Evolutionary conservation across 2,888 invertebrate genomes (phyloP), one percentile per base, ranked within the genome.

Genomic region (Callosobruchus maculatus): DNA sequence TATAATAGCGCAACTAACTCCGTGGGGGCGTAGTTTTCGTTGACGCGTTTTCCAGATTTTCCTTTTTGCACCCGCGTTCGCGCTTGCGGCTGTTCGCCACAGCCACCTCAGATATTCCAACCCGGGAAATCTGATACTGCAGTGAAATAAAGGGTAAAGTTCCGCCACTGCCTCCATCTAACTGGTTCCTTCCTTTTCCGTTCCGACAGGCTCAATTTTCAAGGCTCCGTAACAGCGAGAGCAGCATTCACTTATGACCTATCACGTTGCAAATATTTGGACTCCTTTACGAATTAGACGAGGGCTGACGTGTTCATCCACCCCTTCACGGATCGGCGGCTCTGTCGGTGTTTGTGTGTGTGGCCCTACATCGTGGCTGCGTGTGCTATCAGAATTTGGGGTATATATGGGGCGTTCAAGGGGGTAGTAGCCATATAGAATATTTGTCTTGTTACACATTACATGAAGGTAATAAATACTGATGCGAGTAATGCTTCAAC

Each of bases 171-270:
- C 49, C 18, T 1, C 7, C 49, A 49, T 49, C 13, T 49, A 49
- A 49, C 49, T 18, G 18, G 49, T 49, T 49, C 49, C 49, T 49
- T 49, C 49, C 49, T 18, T 18, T 18, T 49, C 49, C 49, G 18
- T 49, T 49, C 49, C 49, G 18, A 49, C 49, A 18, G 49, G 49
- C 49, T 49, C 49, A 49, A 49, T 49, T 49, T 49, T 49, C 49
- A 49, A 49, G 49, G 49, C 49, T 49, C 49, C 49, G 49, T 18
- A 3, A 7, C 26, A 7, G 26, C 26, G 7, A 26, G 26, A 26
- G 49, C 7, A 49, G 49, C 78, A 81, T 80, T 81, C 81, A 81
- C 81, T 81, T 81, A 80, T 76, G 76, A 72, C 78, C 75, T 77
- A 79, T 79, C 79, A 71, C 71, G 74, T 79, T 79, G 75, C 78